phyloP scores from a whole-genome alignment of 2,113 vertebrate species.

The Phaethon lepturus region DNA sequence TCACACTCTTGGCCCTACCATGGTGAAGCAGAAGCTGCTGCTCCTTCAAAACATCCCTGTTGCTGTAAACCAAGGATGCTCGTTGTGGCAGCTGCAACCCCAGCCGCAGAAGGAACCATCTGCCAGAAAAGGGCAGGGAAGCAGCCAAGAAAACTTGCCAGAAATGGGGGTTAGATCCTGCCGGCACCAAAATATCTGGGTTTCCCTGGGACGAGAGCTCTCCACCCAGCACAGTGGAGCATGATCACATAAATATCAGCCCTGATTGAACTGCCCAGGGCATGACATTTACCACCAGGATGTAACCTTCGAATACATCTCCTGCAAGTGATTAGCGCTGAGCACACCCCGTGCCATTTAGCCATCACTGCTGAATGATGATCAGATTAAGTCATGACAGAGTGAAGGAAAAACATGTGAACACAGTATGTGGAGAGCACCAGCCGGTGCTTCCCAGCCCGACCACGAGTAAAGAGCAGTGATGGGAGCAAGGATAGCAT shows the following conservation, averaged over 20 bases:
- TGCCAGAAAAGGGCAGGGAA: not conserved
- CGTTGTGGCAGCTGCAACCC: not conserved
- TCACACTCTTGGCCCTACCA: not conserved
- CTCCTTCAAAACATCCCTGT: not conserved
- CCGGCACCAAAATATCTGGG: not conserved
- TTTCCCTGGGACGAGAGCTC: not conserved
- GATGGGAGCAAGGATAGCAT: not conserved
- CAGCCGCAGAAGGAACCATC: not conserved
- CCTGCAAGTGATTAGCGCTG: not conserved
- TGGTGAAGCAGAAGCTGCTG: not conserved
- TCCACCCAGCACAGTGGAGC: not conserved
- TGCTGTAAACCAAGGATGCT: not conserved
- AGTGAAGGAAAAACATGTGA: not conserved
- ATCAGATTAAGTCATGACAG: not conserved
- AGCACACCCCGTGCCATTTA: not conserved
- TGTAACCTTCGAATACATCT: constrained; percentile 6
- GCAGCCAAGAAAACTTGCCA: not conserved
- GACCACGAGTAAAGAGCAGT: rapidly evolving
- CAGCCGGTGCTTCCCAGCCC: rapidly evolving
- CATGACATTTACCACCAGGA: constrained; percentile 30
- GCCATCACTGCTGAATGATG: not conserved
- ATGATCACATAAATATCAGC: not conserved
- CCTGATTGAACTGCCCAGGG: not conserved
- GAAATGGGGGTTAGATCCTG: not conserved
- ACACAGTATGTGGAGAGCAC: not conserved